Evolutionary conservation across 1,140 invertebrate species (phyloP).

Genomic region (Leptopilina boulardi): DNA sequence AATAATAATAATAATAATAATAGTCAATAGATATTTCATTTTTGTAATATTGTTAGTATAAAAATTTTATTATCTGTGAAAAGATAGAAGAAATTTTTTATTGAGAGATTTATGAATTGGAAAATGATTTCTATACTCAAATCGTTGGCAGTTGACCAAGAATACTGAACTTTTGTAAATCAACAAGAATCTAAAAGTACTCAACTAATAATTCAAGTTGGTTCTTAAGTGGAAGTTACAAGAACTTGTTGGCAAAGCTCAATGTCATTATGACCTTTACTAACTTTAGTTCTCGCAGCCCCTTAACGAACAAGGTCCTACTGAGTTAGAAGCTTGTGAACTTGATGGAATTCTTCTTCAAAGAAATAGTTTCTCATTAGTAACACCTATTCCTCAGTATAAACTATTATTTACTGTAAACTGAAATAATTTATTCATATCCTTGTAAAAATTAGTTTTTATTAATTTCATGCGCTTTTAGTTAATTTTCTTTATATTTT

Average conservation of each 20-base stretch:
- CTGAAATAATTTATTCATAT: no score
- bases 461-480: not conserved
- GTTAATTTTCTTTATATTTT: no score
- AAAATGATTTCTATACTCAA: not conserved
- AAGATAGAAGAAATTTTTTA: no score
- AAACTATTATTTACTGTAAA: no score
- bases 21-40: no score
- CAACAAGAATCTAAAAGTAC: not conserved
- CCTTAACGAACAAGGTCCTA: not conserved
- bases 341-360: not conserved
- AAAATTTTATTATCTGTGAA: no score
- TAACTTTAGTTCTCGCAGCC: not conserved
- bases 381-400: no score
- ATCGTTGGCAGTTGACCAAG: not conserved
- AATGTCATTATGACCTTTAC: conserved; percentile 3
- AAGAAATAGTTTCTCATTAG: no score
- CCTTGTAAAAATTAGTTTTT: no score
- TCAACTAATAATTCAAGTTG: not conserved
- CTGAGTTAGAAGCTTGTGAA: not conserved
- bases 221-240: conserved; percentile 9
- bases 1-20: no score
- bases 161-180: not conserved
- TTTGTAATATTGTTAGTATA: no score
- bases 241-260: conserved; percentile 9
- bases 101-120: no score